A percentile compares a stretch with the other conserved stretches of the same genome.
Conservation (phyloP, 2,113 vertebrate species). For the Chauna torquata region DNA sequence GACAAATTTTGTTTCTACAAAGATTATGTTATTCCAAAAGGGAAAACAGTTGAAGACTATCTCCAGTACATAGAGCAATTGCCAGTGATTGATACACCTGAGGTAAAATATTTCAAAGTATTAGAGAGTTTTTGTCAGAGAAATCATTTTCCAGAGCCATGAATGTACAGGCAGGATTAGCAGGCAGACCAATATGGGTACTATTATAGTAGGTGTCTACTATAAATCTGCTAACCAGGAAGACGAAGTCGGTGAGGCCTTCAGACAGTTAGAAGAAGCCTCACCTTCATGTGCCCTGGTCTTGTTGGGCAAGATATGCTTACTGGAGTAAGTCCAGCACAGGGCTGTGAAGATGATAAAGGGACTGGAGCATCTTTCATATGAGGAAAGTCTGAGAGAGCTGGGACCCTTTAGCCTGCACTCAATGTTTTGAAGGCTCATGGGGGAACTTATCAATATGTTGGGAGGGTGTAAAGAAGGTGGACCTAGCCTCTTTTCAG, state of each 20-base stretch:
- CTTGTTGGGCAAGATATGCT: not conserved
- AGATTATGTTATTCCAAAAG: constrained; percentile 77
- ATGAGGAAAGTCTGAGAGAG: not conserved
- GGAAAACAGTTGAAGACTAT: constrained; percentile 78
- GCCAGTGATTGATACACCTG: constrained; percentile 80
- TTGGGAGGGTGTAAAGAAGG: not conserved
- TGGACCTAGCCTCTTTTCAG: not conserved
- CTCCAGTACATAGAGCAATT: constrained; percentile 81
- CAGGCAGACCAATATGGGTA: not conserved
- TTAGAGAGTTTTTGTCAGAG: not conserved
- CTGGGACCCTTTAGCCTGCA: not conserved
- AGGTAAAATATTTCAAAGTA: constrained; percentile 71
- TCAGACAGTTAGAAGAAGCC: not conserved
- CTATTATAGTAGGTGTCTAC: not conserved
- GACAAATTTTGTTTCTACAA: constrained; percentile 83
- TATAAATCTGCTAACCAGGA: not conserved
- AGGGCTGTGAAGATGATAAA: not conserved
- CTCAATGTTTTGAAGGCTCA: too few species aligned
- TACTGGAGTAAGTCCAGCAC: not conserved
- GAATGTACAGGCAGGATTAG: not conserved
- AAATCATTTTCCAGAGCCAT: not conserved
- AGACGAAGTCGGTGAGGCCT: not conserved
- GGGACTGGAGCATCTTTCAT: not conserved
- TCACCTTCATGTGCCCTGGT: not conserved
- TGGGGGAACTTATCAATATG: not conserved